Percentiles rank a stretch among this genome's conserved stretches.
phyloP scores from a whole-genome alignment of 2,888 invertebrate species.

The Augochlorella aurata region DNA sequence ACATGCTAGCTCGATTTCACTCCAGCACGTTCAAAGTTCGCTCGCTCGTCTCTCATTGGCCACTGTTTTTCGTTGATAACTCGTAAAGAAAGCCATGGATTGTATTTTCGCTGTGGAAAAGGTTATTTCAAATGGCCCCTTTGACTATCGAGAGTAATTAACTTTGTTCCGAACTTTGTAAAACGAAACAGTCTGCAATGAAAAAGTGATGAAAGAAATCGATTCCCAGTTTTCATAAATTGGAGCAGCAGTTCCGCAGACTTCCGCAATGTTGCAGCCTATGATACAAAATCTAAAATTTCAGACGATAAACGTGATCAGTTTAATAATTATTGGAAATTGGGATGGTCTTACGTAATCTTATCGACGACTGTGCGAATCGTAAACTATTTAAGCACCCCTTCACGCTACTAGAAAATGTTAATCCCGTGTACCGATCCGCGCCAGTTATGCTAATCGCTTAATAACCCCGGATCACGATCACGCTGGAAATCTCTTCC shows the following conservation, averaged over 20 bases:
- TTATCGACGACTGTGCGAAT: conserved; percentile 41
- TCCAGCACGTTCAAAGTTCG: too few species aligned
- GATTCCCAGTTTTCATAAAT: neutral
- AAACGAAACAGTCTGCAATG: too few species aligned
- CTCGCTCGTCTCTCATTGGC: too few species aligned
- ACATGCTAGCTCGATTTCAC: too few species aligned
- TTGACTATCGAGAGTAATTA: too few species aligned
- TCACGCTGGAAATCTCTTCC: neutral
- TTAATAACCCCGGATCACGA: conserved; percentile 15
- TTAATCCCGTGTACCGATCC: conserved; percentile 44
- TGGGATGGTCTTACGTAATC: conserved; percentile 41
- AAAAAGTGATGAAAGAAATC: neutral
- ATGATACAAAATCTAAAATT: neutral
- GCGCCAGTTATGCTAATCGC: conserved; percentile 41
- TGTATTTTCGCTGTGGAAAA: too few species aligned
- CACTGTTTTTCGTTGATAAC: too few species aligned
- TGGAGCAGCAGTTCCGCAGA: neutral
- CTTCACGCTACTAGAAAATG: conserved; percentile 29
- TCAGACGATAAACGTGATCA: neutral
- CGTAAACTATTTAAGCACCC: conserved; percentile 44
- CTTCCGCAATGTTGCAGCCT: neutral
- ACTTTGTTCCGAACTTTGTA: too few species aligned
- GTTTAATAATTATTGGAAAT: conserved; percentile 45
- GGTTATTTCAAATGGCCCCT: too few species aligned
- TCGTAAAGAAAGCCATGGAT: too few species aligned